phyloP scores from a whole-genome alignment of 2,113 vertebrate species.

The Strix uralensis region DNA sequence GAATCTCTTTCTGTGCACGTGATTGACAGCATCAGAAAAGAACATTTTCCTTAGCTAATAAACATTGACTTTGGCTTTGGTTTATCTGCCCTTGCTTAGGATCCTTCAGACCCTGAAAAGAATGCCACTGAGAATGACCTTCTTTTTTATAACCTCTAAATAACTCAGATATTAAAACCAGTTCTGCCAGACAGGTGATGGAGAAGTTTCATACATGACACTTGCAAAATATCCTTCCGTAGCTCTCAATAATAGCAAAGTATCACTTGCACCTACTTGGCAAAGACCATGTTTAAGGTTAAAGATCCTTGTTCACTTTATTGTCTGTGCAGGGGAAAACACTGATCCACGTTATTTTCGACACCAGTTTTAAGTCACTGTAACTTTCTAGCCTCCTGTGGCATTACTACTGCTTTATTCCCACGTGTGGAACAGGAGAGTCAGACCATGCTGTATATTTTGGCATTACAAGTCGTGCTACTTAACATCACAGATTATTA shows the following conservation, averaged over 20 bases:
- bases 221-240: neutral
- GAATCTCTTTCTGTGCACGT: neutral
- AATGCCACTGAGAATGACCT: neutral
- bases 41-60: slow-evolving; percentile 9
- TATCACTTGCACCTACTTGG: neutral
- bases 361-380: neutral
- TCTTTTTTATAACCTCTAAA: neutral
- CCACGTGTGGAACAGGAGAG: neutral
- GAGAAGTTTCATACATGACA: neutral
- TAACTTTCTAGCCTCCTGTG: neutral
- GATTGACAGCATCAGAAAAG: slow-evolving; percentile 11
- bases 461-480: neutral
- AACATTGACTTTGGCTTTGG: neutral
- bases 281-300: neutral
- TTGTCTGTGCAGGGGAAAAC: neutral
- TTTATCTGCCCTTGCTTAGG: neutral
- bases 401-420: neutral
- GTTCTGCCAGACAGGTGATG: neutral
- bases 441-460: neutral
- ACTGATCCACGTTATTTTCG: neutral
- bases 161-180: neutral
- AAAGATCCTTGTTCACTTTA: neutral
- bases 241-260: neutral
- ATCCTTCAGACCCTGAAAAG: neutral
- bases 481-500: neutral